Percentiles rank a stretch among this genome's conserved stretches.
phyloP scores from a whole-genome alignment of 1,140 invertebrate species.

The Drosophila setifemur region DNA sequence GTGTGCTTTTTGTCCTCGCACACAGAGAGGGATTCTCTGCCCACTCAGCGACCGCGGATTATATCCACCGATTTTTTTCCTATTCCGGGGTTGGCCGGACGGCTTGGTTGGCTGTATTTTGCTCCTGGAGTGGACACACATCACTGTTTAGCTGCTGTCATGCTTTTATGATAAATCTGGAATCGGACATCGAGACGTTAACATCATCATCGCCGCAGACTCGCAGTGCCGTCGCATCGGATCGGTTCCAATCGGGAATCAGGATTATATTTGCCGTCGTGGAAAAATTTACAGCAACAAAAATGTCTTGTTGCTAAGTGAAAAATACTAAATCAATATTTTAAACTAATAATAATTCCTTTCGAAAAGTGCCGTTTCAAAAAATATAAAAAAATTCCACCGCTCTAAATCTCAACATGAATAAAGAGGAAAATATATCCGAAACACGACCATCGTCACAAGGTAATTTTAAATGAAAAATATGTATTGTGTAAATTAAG shows the following conservation, averaged over 20 bases:
- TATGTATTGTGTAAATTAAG: too few species aligned
- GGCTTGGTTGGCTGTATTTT: slow-evolving; percentile 45
- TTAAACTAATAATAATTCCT: background rate
- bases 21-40: slow-evolving; percentile 50
- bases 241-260: background rate
- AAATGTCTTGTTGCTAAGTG: background rate
- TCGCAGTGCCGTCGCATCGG: slow-evolving; percentile 44
- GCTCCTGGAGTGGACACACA: slow-evolving; percentile 76
- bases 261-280: slow-evolving; percentile 39
- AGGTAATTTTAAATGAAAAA: slow-evolving; percentile 46
- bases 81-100: slow-evolving; percentile 74
- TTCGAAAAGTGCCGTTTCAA: background rate
- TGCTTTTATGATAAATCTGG: slow-evolving; percentile 82
- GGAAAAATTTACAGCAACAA: slow-evolving; percentile 2
- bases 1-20: slow-evolving; percentile 74
- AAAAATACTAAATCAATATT: background rate
- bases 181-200: slow-evolving; percentile 82
- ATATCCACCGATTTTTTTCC: slow-evolving; percentile 72
- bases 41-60: slow-evolving; percentile 76
- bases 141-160: slow-evolving; percentile 77
- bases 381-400: background rate
- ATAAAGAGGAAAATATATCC: slow-evolving; percentile 65
- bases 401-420: slow-evolving; percentile 35
- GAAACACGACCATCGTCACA: slow-evolving; percentile 69
- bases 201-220: slow-evolving; percentile 66